Base-by-base conservation (phyloP, 2,888 invertebrate genomes). In the Drosophila fungiperda region DNA sequence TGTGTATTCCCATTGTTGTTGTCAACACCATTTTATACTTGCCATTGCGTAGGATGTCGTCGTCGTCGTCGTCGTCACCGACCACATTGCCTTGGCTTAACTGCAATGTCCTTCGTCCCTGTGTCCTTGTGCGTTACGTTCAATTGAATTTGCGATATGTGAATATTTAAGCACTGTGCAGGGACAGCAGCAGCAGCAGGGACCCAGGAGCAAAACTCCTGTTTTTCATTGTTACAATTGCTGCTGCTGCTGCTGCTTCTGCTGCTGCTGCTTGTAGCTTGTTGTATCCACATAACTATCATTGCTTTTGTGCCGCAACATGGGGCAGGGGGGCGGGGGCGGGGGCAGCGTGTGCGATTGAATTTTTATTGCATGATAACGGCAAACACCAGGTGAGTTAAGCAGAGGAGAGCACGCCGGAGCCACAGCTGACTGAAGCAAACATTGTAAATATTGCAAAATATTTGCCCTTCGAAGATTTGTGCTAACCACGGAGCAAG, bases 81-180 rank as follows among this genome's bases (percentile, higher is more conserved):
- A 66, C 67, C 61, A 59, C 73, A 58, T 36, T 73, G 75, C 74
- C 71, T 76, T 77, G 80, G 78, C 83, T 82, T 80, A 73, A 78
- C 83, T 86, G 83, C 82, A 82, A 63, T 83, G 80, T 82, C 80
- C 82, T 50, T 36, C 40, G 65, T 59, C 53, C 45, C 15, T 1
- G 36, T 35, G 64, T 58, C 64, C 63, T 58, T 74, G 78, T 78
- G 86, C 78, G 86, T 77, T 83, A 77, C 77, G 87, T 87, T 88
- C 87, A 87, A 87, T 87, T 87, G 87, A 87, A 87, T 87, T 88
- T 88, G 87, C 87, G 89, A 87, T 87, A 87, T 89, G 87, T 87
- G 87, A 87, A 87, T 87, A 87, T 87, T 87, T 89, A 87, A 87
- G 89, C 81, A 87, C 87, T 89, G 84, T 68, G 75, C 81, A 69